Conservation (phyloP, 2,888 invertebrate species). For the Synanthedon tipuliformis region DNA sequence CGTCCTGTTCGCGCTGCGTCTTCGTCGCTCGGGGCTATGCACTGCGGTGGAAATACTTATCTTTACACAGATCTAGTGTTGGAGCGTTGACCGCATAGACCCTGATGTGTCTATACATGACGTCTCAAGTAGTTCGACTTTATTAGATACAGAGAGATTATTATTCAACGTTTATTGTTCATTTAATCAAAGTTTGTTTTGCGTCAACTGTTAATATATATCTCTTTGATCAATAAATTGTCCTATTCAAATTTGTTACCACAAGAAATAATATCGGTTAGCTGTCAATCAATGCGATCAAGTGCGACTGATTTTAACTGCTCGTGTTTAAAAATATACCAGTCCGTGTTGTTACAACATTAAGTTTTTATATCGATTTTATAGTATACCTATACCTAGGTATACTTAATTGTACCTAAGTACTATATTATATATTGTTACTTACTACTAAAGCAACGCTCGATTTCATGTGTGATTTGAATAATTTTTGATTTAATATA, state of each 20-base stretch:
- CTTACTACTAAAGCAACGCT: too few relatives aligned
- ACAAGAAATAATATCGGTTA: background rate
- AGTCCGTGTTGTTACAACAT: too few relatives aligned
- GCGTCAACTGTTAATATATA: background rate
- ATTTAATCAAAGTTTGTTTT: background rate
- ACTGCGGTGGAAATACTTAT: constrained; percentile 62
- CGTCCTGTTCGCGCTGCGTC: constrained; percentile 28
- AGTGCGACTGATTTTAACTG: background rate
- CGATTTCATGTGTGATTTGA: too few relatives aligned
- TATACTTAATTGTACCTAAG: too few relatives aligned
- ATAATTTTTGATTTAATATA: too few relatives aligned
- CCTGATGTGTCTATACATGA: constrained; percentile 7
- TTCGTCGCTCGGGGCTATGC: constrained; percentile 42
- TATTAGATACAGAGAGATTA: background rate
- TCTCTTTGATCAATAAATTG: background rate
- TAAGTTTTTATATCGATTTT: too few relatives aligned
- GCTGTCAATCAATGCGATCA: background rate
- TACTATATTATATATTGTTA: too few relatives aligned
- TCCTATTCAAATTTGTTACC: background rate
- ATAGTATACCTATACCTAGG: too few relatives aligned
- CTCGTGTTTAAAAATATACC: background rate
- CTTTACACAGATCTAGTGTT: constrained; percentile 56
- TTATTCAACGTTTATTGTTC: background rate
- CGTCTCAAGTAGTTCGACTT: constrained; percentile 17
- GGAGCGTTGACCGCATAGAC: constrained; percentile 40